phyloP scores from a whole-genome alignment of 2,888 invertebrate genomes.

The Lobophora halterata region DNA sequence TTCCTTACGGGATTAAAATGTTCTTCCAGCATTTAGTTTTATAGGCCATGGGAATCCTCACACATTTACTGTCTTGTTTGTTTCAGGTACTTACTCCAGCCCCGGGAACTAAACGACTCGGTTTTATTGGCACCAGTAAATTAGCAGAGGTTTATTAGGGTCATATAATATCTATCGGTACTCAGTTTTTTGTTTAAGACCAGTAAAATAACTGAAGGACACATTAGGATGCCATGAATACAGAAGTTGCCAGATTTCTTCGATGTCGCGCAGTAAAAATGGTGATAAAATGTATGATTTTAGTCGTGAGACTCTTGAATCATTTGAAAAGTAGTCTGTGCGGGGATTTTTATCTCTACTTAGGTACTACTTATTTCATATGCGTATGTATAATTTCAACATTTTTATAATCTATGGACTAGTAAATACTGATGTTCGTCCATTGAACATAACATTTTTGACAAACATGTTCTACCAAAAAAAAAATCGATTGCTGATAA shows the following conservation, averaged over 20 bases:
- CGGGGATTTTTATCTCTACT: no score
- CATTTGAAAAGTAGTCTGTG: no score
- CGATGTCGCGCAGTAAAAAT: constrained; percentile 15
- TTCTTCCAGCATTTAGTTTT: constrained; percentile 26
- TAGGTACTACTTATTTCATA: no score
- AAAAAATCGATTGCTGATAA: no score
- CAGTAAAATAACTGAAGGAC: constrained; percentile 18
- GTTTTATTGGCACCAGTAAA: constrained; percentile 44
- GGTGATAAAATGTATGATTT: constrained; percentile 13
- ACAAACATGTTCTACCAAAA: no score
- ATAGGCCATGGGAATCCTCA: constrained; percentile 24
- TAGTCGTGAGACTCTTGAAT: no score
- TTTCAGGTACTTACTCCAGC: constrained; percentile 51
- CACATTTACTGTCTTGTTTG: constrained; percentile 58
- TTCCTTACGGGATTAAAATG: constrained; percentile 12
- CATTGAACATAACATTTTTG: no score
- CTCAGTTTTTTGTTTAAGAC: constrained; percentile 12
- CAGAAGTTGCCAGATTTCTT: constrained; percentile 16
- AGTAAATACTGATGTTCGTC: no score
- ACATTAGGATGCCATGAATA: constrained; percentile 18
- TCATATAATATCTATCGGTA: constrained; percentile 22
- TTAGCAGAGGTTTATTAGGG: constrained; percentile 37
- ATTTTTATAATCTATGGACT: no score
- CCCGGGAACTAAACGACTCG: constrained; percentile 32
- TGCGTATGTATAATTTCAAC: no score